Evolutionary conservation across 1,140 invertebrate species (phyloP), one percentile per base, ranked within the genome.

Genomic region (Nymphalis io): DNA sequence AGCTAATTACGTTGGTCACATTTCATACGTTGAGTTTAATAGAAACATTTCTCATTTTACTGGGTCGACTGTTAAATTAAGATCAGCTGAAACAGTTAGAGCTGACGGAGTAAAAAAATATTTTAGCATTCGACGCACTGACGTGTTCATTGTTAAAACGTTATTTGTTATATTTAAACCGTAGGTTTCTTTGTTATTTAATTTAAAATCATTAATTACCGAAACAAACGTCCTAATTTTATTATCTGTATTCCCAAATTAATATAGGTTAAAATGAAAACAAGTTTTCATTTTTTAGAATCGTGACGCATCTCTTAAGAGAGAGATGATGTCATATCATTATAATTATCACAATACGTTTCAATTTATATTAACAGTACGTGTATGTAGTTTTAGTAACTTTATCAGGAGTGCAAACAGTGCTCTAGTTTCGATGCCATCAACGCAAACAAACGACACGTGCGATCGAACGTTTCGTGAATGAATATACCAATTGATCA

Each of bases 31-130:
- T 51, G 62, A 23, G 60, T 21, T 48, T 64, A 55, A 64, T 64
- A 55, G 62, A 64, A 63, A 53, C 51, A 53, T 57, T 64, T 64
- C 62, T 55, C 55, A 64, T 57, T 57, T 57, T 64, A 40, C 62
- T 64, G 55, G 62, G 62, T 64, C 62, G 42, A 39, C 62, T 64
- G 48, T 55, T 64, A 64, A 64, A 64, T 57, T 64, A 64, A 64
- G 20, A 64, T 55, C 51, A 57, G 13, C 51, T 55, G 23, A 55
- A 55, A 64, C 62, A 64, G 62, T 64, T 64, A 64, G 48, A 64
- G 38, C 62, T 57, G 51, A 42, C 27, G 62, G 16, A 57, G 21
- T 55, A 55, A 57, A 51, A 46, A 57, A 64, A 64, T 53, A 64
- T 64, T 55, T 42, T 39, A 55, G n/a, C 48, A 27, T 42, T 42